Conservation (phyloP, 2,113 vertebrate genomes). For the Gobio gobio region DNA sequence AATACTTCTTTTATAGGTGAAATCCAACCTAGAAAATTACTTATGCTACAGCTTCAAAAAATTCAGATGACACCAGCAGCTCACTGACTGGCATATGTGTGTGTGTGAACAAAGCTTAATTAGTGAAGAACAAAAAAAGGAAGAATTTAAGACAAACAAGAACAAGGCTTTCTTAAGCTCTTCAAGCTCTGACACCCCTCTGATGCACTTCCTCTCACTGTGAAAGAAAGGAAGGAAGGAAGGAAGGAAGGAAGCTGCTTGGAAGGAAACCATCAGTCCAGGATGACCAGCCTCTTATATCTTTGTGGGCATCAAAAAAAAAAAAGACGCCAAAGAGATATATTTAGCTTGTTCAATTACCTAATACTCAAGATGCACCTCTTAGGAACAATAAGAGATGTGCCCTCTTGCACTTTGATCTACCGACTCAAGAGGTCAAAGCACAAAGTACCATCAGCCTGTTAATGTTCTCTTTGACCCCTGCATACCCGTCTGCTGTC, state of each 20-base stretch:
- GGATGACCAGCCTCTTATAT: constrained; percentile 11
- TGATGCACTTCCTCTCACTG: constrained; percentile 48
- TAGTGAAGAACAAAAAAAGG: background rate
- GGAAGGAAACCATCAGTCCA: constrained; percentile 42
- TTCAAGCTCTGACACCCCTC: background rate
- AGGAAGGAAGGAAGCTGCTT: constrained; percentile 19
- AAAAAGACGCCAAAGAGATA: background rate
- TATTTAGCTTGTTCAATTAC: constrained; percentile 28
- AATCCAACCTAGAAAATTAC: background rate
- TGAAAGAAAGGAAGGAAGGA: constrained; percentile 34
- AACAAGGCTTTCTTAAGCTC: background rate
- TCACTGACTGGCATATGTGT: background rate
- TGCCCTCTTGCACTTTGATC: background rate
- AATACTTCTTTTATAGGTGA: background rate
- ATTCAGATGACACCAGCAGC: constrained; percentile 15
- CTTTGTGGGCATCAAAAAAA: background rate
- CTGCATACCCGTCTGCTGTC: background rate
- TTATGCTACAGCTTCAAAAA: background rate
- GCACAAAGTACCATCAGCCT: background rate
- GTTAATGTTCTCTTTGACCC: constrained; percentile 2
- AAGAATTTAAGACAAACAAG: constrained; percentile 16
- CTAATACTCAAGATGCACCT: background rate
- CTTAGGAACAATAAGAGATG: background rate
- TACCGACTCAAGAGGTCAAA: constrained; percentile 15
- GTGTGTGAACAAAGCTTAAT: constrained; percentile 4